Conservation (phyloP, 2,888 invertebrate genomes). For the Copidosoma aretas region DNA sequence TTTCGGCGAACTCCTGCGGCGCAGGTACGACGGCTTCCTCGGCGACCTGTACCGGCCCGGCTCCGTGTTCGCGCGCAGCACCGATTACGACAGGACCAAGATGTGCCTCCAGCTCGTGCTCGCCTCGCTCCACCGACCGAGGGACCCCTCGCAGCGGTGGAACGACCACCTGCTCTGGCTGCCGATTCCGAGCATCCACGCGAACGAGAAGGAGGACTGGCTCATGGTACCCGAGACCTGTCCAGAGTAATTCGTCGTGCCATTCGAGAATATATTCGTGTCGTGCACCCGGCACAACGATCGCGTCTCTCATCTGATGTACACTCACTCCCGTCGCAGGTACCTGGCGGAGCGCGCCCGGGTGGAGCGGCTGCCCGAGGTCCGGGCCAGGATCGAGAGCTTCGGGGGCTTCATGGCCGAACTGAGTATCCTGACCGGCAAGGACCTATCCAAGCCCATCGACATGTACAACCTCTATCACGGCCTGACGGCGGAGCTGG, state of each 20-base stretch:
- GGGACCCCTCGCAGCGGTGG: conserved; percentile 65
- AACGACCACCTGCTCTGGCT: conserved; percentile 70
- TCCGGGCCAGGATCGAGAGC: conserved; percentile 32
- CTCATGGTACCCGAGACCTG: conserved; percentile 46
- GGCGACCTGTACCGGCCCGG: conserved; percentile 62
- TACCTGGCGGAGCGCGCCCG: conserved; percentile 43
- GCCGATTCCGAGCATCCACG: conserved; percentile 63
- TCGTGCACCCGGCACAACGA: no score
- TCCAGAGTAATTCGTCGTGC: conserved; percentile 41
- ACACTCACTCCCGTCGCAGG: no score
- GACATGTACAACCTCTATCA: conserved; percentile 50
- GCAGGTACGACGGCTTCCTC: conserved; percentile 64
- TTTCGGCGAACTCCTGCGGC: conserved; percentile 64
- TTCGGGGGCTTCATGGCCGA: conserved; percentile 43
- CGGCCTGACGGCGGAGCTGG: conserved; percentile 61
- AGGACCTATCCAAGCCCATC: conserved; percentile 38
- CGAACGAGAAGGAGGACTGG: conserved; percentile 35
- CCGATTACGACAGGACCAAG: conserved; percentile 75
- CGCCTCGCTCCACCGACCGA: conserved; percentile 73
- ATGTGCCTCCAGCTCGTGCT: conserved; percentile 75
- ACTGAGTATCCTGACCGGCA: conserved; percentile 45
- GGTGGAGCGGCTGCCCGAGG: conserved; percentile 39
- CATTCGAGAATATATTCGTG: no score
- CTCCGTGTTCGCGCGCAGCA: conserved; percentile 65
- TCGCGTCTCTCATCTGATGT: no score